phyloP scores from a whole-genome alignment of 2,113 vertebrate species.

The Thinocorus orbignyianus region DNA sequence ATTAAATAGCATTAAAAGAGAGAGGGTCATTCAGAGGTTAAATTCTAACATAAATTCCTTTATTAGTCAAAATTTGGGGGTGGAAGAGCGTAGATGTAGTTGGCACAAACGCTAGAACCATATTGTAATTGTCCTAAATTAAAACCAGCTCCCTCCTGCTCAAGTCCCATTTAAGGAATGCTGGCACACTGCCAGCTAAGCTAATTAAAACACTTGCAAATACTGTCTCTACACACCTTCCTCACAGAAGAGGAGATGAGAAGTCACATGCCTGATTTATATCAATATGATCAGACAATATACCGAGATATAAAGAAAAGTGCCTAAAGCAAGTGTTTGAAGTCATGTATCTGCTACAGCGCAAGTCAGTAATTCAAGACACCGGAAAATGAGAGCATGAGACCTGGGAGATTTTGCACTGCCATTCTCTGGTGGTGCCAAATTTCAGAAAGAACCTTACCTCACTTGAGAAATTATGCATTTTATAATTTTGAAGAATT shows the following conservation, averaged over 20 bases:
- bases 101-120: not conserved
- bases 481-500: not conserved
- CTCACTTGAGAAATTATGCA: not conserved
- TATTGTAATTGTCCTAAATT: not conserved
- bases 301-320: not conserved
- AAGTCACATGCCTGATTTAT: not conserved
- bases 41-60: conserved; percentile 37
- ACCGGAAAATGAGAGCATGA: not conserved
- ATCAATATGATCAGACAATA: not conserved
- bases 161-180: not conserved
- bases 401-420: not conserved
- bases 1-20: conserved; percentile 13
- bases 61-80: conserved; percentile 29
- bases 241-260: not conserved
- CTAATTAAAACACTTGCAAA: conserved; percentile 1
- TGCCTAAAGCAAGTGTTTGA: not conserved
- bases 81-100: not conserved
- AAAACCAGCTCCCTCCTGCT: not conserved
- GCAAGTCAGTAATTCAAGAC: not conserved
- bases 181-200: not conserved
- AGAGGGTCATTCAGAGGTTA: not conserved
- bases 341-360: not conserved
- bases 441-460: not conserved
- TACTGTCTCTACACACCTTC: not conserved
- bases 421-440: not conserved